phyloP scores from a whole-genome alignment of 2,888 invertebrate species.

The Rotaria magnacalcarata region DNA sequence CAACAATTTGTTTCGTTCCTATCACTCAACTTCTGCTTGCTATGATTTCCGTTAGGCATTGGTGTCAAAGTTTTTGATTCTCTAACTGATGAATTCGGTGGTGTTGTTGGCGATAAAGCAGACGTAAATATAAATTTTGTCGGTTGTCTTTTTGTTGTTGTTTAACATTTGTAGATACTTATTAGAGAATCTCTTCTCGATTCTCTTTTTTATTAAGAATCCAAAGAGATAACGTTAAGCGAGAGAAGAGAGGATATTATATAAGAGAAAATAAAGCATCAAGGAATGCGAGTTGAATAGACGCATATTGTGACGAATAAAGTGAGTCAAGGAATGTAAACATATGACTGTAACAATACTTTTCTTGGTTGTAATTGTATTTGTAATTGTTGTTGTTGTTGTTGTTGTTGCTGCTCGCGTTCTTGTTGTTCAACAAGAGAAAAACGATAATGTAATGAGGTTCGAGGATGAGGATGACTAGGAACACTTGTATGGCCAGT shows the following conservation, averaged over 20 bases:
- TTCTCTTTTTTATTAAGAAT: too few relatives aligned
- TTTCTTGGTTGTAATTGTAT: background rate
- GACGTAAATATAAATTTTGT: background rate
- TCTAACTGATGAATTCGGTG: background rate
- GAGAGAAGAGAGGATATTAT: too few relatives aligned
- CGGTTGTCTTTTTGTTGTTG: background rate
- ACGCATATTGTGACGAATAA: too few relatives aligned
- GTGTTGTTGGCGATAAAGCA: background rate
- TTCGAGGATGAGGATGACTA: background rate
- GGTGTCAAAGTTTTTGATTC: background rate
- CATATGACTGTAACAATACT: too few relatives aligned
- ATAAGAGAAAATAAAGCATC: too few relatives aligned
- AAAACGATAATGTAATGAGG: slow-evolving; percentile 25
- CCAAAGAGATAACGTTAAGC: too few relatives aligned
- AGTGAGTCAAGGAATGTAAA: too few relatives aligned
- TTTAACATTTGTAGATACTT: background rate
- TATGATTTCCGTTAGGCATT: background rate
- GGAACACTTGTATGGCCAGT: background rate
- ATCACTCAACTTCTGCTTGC: background rate
- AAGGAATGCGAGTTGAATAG: too few relatives aligned
- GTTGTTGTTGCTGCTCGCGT: background rate
- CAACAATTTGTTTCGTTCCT: background rate
- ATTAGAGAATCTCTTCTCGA: too few relatives aligned
- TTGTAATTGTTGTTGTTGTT: background rate
- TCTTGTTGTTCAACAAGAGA: background rate